Evolutionary conservation across 2,797 vertebrate genomes (phyloP), one percentile per base, ranked within the genome.

Genomic region (Fistularia tabacaria): DNA sequence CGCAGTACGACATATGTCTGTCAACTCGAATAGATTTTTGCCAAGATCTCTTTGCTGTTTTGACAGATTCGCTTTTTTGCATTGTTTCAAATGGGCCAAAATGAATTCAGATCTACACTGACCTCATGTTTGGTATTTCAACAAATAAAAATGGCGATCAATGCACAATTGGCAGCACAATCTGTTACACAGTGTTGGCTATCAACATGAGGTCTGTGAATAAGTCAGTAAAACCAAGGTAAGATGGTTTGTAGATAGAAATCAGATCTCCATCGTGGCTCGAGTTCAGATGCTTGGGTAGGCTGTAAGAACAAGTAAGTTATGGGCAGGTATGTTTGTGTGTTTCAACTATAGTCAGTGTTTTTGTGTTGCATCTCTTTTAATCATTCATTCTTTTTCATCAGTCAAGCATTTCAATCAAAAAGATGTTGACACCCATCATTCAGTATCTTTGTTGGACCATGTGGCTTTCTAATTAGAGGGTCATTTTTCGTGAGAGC

Each of bases 321-420:
- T 79, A 54, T 71, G 66, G 74, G 66, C 90, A 94, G 93, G 93
- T 96, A 94, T 92, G 92, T 95, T 86, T 82, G 85, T 83, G 85
- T 90, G 85, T 86, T 88, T 14, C 59, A 90, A 77, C 76, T 87
- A 84, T 90, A 77, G 88, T 87, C 85, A 79, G 76, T 73, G 72
- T 92, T 90, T 89, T 66, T 78, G 69, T 87, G 76, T 78, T 38
- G 57, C 78, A 68, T 80, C 74, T 75, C 67, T 77, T 84, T 77
- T 14, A 49, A 76, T 62, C 86, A 87, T 81, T 59, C 79, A 77
- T 73, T 62, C 45, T 57, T 86, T 87, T 87, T 79, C 73, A 83
- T 91, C 78, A 46, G 64, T 92, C 90, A 90, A 91, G 88, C 71
- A 80, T 85, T 87, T 91, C 84, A 64, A 58, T 89, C 88, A 74